Evolutionary conservation across 1,140 invertebrate genomes (phyloP).

Genomic region (Drosophila pandora): DNA sequence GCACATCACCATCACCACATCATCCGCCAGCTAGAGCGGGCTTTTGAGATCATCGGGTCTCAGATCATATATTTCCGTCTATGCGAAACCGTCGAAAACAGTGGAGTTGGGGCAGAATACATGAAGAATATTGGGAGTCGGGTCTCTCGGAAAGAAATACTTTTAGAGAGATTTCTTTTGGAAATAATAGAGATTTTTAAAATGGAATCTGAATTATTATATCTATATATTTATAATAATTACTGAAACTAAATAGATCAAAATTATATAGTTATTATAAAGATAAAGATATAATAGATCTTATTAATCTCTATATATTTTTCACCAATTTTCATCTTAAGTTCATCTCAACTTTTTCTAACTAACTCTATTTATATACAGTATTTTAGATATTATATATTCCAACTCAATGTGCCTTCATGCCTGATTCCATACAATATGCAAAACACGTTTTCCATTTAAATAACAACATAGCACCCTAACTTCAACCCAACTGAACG

Average conservation of each 20-base stretch:
- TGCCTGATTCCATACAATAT: constrained; percentile 51
- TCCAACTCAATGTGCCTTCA: constrained; percentile 37
- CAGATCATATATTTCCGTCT: constrained; percentile 37
- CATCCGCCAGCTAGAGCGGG: constrained; percentile 10
- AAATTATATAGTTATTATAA: too few species aligned
- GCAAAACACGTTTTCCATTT: constrained; percentile 78
- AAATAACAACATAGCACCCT: constrained; percentile 32
- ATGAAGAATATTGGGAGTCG: too few species aligned
- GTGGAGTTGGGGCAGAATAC: not conserved
- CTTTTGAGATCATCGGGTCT: constrained; percentile 17
- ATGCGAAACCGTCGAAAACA: constrained; percentile 16
- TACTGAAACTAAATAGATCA: too few species aligned
- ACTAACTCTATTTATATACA: too few species aligned
- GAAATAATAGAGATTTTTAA: too few species aligned
- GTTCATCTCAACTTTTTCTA: constrained; percentile 10
- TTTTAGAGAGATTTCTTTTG: too few species aligned
- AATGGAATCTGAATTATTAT: too few species aligned
- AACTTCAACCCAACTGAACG: constrained; percentile 16
- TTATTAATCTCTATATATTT: not conserved
- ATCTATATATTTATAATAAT: too few species aligned
- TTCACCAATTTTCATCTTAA: not conserved
- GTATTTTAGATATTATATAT: too few species aligned
- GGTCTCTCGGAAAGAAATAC: too few species aligned
- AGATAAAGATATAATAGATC: not conserved
- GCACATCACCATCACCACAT: constrained; percentile 20